Evolutionary conservation across 2,797 vertebrate species (phyloP).

Genomic region (Neosilurus mollespiculum): DNA sequence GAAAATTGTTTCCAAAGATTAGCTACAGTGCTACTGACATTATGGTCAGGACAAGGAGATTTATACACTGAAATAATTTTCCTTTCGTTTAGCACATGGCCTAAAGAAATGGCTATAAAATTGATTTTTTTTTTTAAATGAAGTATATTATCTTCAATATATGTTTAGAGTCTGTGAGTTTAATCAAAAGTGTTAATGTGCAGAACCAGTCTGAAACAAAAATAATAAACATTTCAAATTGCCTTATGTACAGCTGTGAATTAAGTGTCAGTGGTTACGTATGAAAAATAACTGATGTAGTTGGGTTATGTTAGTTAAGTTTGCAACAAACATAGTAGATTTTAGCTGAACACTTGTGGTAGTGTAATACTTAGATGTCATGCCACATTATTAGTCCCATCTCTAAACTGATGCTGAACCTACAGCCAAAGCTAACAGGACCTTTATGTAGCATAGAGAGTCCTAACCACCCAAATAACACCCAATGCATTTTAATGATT

Average conservation of each 20-base stretch:
- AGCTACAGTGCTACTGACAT: not conserved
- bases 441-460: not conserved
- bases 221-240: not conserved
- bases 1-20: not conserved
- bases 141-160: not conserved
- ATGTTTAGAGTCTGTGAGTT: not conserved
- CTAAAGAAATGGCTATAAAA: not conserved
- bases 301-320: too few relatives aligned
- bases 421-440: not conserved
- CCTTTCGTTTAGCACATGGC: not conserved
- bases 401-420: not conserved
- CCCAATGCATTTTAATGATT: constrained; percentile 56
- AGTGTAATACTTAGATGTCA: not conserved
- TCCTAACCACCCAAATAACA: constrained; percentile 35
- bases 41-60: not conserved
- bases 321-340: not conserved
- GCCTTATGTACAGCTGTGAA: not conserved
- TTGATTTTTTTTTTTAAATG: too few relatives aligned
- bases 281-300: not conserved
- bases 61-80: not conserved
- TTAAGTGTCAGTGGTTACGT: not conserved
- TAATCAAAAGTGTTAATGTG: not conserved
- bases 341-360: not conserved
- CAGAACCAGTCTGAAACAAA: not conserved
- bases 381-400: not conserved